Conservation (phyloP, 1,140 invertebrate genomes). For the Zaprionus capensis region DNA sequence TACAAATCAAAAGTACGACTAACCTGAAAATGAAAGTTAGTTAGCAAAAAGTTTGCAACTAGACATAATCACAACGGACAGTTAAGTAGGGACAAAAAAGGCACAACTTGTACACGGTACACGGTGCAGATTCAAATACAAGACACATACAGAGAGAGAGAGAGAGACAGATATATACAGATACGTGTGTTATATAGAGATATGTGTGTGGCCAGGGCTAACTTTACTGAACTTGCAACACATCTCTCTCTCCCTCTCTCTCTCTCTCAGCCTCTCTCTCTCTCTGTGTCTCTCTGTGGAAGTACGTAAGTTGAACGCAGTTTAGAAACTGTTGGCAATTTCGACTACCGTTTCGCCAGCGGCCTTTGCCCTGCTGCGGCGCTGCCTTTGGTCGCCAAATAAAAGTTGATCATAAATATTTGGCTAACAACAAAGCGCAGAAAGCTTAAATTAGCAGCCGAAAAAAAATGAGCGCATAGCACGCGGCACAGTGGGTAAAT, state of each 20-base stretch:
- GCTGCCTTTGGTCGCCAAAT: constrained; percentile 47
- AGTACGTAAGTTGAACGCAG: constrained; percentile 1
- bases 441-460: constrained; percentile 71
- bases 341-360: constrained; percentile 10
- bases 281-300: not conserved
- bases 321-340: constrained; percentile 12
- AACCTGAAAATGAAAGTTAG: constrained; percentile 52
- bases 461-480: constrained; percentile 12
- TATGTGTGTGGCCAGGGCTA: constrained; percentile 36
- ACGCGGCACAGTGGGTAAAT: constrained; percentile 10
- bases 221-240: constrained; percentile 67
- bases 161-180: not conserved
- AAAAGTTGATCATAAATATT: constrained; percentile 80
- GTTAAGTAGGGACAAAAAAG: not conserved
- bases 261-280: not conserved
- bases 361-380: not conserved
- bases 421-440: constrained; percentile 70
- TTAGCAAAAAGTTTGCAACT: constrained; percentile 53
- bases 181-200: constrained; percentile 4
- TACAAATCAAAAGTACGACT: constrained; percentile 30
- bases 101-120: not conserved
- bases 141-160: constrained; percentile 9
- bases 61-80: constrained; percentile 55
- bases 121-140: not conserved
- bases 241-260: constrained; percentile 41